These are phyloP conservation scores for Pluvianellus socialis DNA, from an alignment of 2,113 vertebrate genomes.

Conservation along the genomic window DNA sequence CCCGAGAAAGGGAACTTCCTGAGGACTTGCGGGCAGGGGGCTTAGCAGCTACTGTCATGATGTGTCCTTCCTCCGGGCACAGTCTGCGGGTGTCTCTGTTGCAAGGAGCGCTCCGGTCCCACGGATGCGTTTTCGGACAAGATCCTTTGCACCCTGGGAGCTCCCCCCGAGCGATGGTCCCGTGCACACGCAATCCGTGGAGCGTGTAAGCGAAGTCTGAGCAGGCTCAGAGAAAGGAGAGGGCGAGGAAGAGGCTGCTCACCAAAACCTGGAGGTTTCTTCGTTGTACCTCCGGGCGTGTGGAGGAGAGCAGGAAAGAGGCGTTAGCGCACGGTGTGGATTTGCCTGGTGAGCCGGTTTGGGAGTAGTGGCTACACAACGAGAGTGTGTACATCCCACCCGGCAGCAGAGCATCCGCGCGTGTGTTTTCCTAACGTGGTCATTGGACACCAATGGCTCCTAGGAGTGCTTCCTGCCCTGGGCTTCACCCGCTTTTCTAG, in stretches of 20 bases:
- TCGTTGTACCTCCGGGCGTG: neutral
- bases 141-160: neutral
- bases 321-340: neutral
- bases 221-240: neutral
- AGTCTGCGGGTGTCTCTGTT: accelerated
- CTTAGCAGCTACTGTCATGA: accelerated
- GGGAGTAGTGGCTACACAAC: neutral
- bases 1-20: accelerated
- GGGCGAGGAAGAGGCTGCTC: neutral
- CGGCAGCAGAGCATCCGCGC: accelerated
- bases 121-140: accelerated
- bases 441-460: accelerated
- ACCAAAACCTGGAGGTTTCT: neutral
- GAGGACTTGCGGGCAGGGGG: neutral
- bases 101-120: neutral
- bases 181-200: accelerated
- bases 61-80: no score
- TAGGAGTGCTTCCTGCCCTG: neutral
- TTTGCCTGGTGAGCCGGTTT: neutral
- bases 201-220: neutral
- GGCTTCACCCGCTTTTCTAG: neutral
- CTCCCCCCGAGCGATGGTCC: accelerated
- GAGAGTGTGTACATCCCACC: accelerated
- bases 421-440: neutral
- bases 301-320: neutral